phyloP scores from a whole-genome alignment of 2,797 vertebrate genomes.

The Catharus ustulatus region DNA sequence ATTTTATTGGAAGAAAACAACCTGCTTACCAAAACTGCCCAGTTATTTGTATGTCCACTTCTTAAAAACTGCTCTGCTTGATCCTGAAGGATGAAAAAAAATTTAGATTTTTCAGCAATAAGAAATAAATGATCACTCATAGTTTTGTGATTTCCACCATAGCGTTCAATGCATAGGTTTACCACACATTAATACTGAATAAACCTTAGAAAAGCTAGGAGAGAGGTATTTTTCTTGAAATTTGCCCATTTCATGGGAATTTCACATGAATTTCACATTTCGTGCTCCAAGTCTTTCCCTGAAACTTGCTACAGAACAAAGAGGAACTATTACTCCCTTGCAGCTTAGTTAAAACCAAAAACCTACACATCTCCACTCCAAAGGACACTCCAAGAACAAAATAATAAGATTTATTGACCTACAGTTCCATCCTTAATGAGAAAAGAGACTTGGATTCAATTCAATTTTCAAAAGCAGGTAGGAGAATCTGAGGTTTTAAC shows the following conservation, averaged over 20 bases:
- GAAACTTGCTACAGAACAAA: neutral
- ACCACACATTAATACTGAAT: neutral
- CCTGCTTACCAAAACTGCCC: conserved; percentile 93
- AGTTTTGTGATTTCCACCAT: neutral
- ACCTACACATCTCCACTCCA: neutral
- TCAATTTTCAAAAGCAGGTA: neutral
- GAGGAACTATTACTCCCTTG: neutral
- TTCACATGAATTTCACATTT: neutral
- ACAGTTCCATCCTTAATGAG: neutral
- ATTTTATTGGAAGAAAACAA: neutral
- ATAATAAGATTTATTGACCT: neutral
- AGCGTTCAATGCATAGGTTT: neutral
- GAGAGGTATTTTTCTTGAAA: neutral
- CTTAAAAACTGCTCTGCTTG: conserved; percentile 87
- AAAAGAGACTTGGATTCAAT: neutral
- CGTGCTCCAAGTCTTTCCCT: neutral
- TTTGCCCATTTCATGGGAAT: neutral
- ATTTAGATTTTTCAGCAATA: neutral
- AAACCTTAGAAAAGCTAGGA: neutral
- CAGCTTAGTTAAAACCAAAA: neutral
- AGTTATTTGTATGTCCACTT: conserved; percentile 97
- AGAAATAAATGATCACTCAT: neutral
- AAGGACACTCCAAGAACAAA: neutral
- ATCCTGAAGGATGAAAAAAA: conserved; percentile 67
- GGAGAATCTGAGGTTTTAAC: neutral